phyloP scores from a whole-genome alignment of 2,113 vertebrate species.

The Zapus hudsonius region DNA sequence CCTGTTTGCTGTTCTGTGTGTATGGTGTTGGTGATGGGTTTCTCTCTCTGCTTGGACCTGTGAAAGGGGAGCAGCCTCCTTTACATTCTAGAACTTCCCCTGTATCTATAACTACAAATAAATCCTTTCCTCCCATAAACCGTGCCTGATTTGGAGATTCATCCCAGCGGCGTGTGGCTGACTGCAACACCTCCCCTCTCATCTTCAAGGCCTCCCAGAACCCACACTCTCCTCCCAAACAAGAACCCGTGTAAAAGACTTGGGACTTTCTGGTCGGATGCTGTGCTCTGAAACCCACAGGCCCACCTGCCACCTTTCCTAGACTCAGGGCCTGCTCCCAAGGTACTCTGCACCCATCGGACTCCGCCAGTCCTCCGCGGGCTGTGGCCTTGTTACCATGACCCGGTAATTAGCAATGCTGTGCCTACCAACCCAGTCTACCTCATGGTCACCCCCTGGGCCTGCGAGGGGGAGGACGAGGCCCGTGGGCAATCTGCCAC shows the following conservation, averaged over 20 bases:
- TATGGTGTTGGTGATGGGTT: too few species aligned
- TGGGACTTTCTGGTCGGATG: fast-evolving
- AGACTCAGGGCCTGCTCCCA: fast-evolving
- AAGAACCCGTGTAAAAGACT: fast-evolving
- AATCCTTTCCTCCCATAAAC: too few species aligned
- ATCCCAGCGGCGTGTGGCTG: too few species aligned
- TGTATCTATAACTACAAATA: too few species aligned
- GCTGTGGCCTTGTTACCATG: fast-evolving
- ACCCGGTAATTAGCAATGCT: fast-evolving
- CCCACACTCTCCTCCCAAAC: background rate
- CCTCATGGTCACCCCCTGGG: background rate
- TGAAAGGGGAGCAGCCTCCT: too few species aligned
- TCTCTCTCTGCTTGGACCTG: too few species aligned
- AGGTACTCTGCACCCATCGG: fast-evolving
- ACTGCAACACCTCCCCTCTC: too few species aligned
- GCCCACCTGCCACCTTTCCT: fast-evolving
- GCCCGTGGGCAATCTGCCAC: background rate
- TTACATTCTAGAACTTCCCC: too few species aligned
- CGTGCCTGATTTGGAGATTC: too few species aligned
- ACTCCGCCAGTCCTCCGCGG: background rate
- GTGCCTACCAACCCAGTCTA: fast-evolving
- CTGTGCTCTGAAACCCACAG: fast-evolving
- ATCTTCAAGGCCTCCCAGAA: fast-evolving
- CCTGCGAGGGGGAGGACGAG: background rate
- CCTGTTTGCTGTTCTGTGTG: too few species aligned